Conservation (phyloP, 2,113 vertebrate species). For the Antigone vipio region DNA sequence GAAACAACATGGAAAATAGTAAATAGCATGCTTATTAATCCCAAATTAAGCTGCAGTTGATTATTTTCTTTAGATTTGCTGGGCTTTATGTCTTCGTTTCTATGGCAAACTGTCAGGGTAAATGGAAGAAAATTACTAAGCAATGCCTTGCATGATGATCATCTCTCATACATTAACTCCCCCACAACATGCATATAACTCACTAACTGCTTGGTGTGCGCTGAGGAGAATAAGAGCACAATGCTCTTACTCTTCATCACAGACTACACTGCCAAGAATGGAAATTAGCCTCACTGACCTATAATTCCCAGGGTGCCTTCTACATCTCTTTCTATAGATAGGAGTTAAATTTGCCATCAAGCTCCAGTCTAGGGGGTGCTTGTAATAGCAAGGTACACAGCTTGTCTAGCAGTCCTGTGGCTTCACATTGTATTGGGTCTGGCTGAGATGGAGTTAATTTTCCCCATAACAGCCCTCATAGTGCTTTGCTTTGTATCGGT, state of each 20-base stretch:
- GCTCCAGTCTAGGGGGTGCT: background rate
- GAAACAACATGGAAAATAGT: background rate
- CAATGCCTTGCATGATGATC: background rate
- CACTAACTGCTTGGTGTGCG: background rate
- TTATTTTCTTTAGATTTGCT: conserved; percentile 19
- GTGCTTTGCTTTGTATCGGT: too few relatives aligned
- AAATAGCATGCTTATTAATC: conserved; percentile 11
- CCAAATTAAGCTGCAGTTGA: background rate
- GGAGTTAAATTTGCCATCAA: background rate
- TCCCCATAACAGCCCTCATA: too few relatives aligned
- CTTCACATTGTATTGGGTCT: background rate
- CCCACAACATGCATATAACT: background rate
- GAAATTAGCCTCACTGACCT: background rate
- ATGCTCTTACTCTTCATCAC: background rate
- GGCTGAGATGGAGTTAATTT: too few relatives aligned
- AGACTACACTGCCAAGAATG: background rate
- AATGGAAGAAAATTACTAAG: conserved; percentile 31
- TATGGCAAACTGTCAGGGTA: background rate
- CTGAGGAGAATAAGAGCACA: background rate
- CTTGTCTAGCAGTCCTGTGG: background rate
- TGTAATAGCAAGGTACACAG: background rate
- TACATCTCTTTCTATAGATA: background rate
- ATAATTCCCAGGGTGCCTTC: background rate
- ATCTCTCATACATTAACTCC: background rate
- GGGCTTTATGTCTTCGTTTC: conserved; percentile 29